A percentile compares a stretch with the other conserved stretches of the same genome.
Conservation (phyloP, 2,888 invertebrate species). For the Busseola fusca region DNA sequence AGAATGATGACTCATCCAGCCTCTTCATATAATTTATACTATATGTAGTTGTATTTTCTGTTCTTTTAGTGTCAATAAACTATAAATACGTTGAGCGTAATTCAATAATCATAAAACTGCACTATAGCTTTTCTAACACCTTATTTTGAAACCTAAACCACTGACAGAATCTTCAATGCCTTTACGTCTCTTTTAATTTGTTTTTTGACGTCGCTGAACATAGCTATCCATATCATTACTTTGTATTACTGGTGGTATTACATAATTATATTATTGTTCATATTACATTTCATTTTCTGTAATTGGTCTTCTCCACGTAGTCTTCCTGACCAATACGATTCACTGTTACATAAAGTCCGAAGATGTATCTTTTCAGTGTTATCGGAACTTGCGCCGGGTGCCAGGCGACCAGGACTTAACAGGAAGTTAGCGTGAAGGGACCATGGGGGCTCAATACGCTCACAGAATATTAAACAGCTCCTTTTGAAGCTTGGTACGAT, state of each 20-base stretch:
- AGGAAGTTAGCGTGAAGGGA: constrained; percentile 71
- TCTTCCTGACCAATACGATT: constrained; percentile 31
- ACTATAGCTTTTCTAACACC: constrained; percentile 18
- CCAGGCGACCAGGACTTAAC: constrained; percentile 64
- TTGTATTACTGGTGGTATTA: neutral
- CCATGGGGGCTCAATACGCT: constrained; percentile 68
- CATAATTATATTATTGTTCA: constrained; percentile 1
- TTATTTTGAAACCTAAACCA: constrained; percentile 30
- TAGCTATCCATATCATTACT: constrained; percentile 26
- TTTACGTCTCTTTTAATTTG: constrained; percentile 12
- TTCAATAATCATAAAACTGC: constrained; percentile 32
- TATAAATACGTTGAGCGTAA: constrained; percentile 1
- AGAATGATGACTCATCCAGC: constrained; percentile 2
- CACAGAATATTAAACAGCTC: constrained; percentile 80
- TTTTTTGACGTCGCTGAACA: neutral
- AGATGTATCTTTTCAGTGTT: constrained; percentile 56
- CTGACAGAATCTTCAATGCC: constrained; percentile 8
- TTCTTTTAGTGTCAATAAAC: constrained; percentile 17
- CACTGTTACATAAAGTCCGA: constrained; percentile 18
- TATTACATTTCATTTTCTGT: constrained; percentile 17
- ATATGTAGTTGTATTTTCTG: neutral
- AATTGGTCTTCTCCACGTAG: constrained; percentile 15
- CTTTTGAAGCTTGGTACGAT: constrained; percentile 63
- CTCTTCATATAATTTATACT: constrained; percentile 10
- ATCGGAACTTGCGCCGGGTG: constrained; percentile 54